These are phyloP conservation scores for Tyto alba DNA, from an alignment of 2,113 vertebrate species.

Conservation along the genomic window DNA sequence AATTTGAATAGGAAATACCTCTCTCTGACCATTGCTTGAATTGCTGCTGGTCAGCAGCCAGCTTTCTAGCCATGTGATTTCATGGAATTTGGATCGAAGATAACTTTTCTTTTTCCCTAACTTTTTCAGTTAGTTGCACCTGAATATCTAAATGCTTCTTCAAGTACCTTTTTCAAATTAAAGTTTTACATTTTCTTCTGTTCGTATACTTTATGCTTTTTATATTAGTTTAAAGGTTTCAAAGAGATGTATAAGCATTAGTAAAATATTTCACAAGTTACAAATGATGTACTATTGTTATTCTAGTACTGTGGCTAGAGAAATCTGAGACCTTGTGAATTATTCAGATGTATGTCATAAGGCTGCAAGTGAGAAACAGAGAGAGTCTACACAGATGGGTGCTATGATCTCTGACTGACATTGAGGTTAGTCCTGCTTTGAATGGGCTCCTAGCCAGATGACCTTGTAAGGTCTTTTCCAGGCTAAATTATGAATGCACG, in stretches of 20 bases:
- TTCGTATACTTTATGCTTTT: background rate
- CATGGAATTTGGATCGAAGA: background rate
- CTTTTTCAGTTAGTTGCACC: background rate
- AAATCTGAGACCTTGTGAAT: conserved; percentile 33
- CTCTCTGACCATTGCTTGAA: background rate
- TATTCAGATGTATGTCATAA: conserved; percentile 32
- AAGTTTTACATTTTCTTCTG: background rate
- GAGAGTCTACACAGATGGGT: background rate
- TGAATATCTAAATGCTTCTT: background rate
- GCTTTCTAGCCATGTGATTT: background rate
- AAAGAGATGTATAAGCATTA: background rate
- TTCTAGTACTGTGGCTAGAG: background rate
- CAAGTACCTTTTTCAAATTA: background rate
- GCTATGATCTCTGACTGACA: background rate
- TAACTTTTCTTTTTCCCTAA: background rate
- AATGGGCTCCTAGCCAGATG: conserved; percentile 3
- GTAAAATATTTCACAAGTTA: background rate
- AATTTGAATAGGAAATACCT: background rate
- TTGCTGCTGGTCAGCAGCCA: background rate
- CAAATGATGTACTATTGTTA: background rate
- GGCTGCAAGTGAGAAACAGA: background rate
- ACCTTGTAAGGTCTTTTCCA: conserved; percentile 27
- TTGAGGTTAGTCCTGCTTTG: background rate
- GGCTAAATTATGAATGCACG: background rate
- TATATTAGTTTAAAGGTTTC: background rate